These are phyloP conservation scores for Bucco capensis DNA, from an alignment of 2,113 vertebrate species.

Conservation along the genomic window DNA sequence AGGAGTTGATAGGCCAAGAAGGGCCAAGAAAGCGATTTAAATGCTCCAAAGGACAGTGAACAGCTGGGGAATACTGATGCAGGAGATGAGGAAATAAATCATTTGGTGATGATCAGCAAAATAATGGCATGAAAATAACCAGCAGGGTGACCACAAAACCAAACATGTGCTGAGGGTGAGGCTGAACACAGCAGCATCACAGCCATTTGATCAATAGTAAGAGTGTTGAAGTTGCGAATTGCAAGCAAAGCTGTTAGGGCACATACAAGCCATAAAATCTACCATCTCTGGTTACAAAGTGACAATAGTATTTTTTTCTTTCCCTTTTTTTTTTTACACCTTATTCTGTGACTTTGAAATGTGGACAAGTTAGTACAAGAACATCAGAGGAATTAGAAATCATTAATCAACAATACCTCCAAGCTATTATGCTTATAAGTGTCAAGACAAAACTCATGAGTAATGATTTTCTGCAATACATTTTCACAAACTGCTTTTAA, in stretches of 20 bases:
- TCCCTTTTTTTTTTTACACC: not conserved
- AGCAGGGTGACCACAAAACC: not conserved
- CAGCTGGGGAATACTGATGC: not conserved
- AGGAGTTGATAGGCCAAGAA: not conserved
- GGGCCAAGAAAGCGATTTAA: not conserved
- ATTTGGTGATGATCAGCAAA: conserved; percentile 18
- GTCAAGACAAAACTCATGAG: conserved; percentile 42
- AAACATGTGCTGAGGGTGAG: not conserved
- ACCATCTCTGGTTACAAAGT: conserved; percentile 19
- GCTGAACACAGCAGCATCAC: not conserved
- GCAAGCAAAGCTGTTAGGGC: not conserved
- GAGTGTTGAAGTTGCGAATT: not conserved
- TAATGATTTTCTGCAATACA: conserved; percentile 46
- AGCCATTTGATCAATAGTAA: not conserved
- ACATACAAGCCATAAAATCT: not conserved
- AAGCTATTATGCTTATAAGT: conserved; percentile 39
- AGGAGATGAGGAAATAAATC: not conserved
- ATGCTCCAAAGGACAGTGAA: not conserved
- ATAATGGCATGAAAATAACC: conserved; percentile 6
- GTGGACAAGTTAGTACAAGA: conserved; percentile 49
- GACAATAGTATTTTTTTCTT: not conserved
- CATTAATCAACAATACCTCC: conserved; percentile 58
- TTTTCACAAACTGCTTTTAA: not conserved
- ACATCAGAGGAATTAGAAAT: conserved; percentile 47
- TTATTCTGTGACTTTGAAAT: conserved; percentile 9